Evolutionary conservation across 2,113 vertebrate genomes (phyloP), one percentile per base, ranked within the genome.

Genomic region (Anarhynchus alexandrinus): DNA sequence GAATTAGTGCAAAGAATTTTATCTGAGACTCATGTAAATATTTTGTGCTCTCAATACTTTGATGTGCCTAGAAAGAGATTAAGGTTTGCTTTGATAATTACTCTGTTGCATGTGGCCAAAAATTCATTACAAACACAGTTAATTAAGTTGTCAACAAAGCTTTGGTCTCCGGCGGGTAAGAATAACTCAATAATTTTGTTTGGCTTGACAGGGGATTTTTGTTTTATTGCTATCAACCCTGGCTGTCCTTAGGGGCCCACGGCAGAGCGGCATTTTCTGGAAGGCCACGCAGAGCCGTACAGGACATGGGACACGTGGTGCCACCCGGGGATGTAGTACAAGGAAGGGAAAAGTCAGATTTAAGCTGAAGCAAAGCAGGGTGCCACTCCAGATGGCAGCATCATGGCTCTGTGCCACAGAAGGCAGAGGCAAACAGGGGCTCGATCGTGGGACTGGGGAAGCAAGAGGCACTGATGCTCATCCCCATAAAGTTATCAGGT

Each of bases 1-100:
- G 97, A 97, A 96, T 97, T 97, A 97, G 93, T 82, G 94, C 88
- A 93, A 97, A 96, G 86, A 96, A 94, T 96, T 96, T 93, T 95
- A 97, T 97, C 96, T 94, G 90, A 91, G 93, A 85, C 70, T 93
- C 55, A 38, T 93, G 90, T 96, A 97, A 96, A 96, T 95, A 95
- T 92, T 94, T 97, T 91, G 62, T 67, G 59, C 45, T 86, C 61
- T 62, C 64, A 58, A 25, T 66, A 87, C 84, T 96, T 94, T 92
- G 92, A 92, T 83, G 70, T 95, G 81, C 90, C 66, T 69, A 61
- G 84, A 83, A 95, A 95, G 84, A 94, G 86, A 97, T 94, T 72
- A 72, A 84, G 86, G 66, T 72, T 89, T 84, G 89, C 73, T 93
- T 91, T 95, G 88, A 93, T 93, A 94, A 94, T 92, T 61, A 90